Conservation (phyloP, 2,797 vertebrate genomes). For the Varecia variegata region DNA sequence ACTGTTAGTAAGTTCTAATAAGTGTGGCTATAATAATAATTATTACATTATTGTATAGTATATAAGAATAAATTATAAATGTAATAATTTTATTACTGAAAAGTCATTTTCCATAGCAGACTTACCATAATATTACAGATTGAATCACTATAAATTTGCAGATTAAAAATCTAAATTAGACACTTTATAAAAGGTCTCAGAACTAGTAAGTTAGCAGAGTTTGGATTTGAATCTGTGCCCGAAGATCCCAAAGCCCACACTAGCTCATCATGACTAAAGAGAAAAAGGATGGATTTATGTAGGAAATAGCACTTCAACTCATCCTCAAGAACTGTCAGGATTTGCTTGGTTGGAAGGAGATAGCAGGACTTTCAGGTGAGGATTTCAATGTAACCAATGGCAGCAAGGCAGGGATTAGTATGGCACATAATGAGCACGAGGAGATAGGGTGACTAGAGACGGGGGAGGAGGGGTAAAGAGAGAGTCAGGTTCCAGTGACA, state of each 20-base stretch:
- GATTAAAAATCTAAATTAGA: conserved; percentile 3
- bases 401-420: background rate
- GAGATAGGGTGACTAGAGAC: background rate
- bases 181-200: background rate
- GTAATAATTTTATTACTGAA: background rate
- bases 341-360: background rate
- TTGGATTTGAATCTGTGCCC: background rate
- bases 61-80: background rate
- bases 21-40: background rate
- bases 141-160: background rate
- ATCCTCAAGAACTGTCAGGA: background rate
- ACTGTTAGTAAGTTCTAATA: background rate
- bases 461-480: no score
- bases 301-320: background rate
- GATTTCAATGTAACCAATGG: background rate
- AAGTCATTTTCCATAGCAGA: background rate
- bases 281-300: background rate
- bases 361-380: background rate
- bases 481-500: background rate
- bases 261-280: background rate
- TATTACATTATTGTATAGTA: background rate
- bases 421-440: background rate
- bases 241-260: background rate
- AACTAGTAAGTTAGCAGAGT: background rate
- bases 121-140: background rate